phyloP scores from a whole-genome alignment of 1,140 invertebrate species.

The Euura saliciscinereae region DNA sequence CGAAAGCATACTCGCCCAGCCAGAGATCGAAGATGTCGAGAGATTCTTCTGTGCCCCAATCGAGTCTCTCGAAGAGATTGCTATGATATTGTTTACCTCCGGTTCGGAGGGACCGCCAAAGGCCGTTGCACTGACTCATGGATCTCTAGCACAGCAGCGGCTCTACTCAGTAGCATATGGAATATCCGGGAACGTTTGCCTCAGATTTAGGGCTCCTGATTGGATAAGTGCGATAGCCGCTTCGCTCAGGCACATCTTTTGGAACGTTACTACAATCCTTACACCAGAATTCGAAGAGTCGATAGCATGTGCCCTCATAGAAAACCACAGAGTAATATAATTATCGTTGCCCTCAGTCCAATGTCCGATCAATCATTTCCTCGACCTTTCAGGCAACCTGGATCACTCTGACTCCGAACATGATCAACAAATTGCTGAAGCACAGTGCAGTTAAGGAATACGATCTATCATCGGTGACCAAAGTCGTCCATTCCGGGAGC shows the following conservation, averaged over 20 bases:
- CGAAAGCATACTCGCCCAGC: not conserved
- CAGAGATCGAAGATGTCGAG: not conserved
- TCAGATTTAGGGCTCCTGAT: not conserved
- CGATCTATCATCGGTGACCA: constrained; percentile 34
- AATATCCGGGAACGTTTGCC: not conserved
- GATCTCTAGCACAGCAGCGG: no score
- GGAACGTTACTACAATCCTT: constrained; percentile 50
- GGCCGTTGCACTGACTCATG: not conserved
- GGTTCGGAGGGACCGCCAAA: not conserved
- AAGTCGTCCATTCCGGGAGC: constrained; percentile 43
- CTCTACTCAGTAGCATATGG: not conserved
- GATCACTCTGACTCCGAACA: not conserved
- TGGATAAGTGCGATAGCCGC: not conserved
- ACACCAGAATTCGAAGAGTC: constrained; percentile 61
- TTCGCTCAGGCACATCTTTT: constrained; percentile 34
- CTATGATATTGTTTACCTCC: not conserved
- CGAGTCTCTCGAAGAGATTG: not conserved
- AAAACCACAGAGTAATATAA: constrained; percentile 48
- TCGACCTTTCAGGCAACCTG: not conserved
- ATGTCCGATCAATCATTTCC: not conserved
- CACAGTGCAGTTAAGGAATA: constrained; percentile 29
- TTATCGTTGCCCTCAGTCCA: no score
- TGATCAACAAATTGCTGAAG: not conserved
- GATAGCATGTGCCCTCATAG: constrained; percentile 56
- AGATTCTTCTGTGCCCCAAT: not conserved